Evolutionary conservation across 2,113 vertebrate species (phyloP), one percentile per base, ranked within the genome.

Genomic region (Apteryx mantelli): DNA sequence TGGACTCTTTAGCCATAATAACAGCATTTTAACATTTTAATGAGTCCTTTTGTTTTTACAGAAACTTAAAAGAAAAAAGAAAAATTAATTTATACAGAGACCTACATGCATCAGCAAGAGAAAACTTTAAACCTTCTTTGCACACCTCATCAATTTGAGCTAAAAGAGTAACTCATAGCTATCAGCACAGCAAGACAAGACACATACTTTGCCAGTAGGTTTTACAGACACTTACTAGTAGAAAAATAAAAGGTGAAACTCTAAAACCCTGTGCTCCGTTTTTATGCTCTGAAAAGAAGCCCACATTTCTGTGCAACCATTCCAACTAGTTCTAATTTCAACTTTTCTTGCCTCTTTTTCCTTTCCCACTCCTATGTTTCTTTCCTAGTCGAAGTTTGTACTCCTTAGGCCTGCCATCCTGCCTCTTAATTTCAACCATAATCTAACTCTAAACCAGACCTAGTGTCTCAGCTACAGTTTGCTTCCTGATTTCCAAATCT

Each of bases 101-200:
- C 50, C 17, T 86, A 82, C 68, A 75, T 0, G 0, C 60, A 83
- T 94, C 85, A 96, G 68, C 68, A 55, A 90, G 90, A 75, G 36
- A 25, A 92, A 60, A 20, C 30, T 91, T 88, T 64, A 81, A 82
- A 90, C 80, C 20, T 13, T 36, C 82, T 81, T 88, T 55, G 64
- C 64, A 86, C 42, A 96, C 50, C 80, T 94, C 88, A 95, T 94
- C 85, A 83, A 55, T 34, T 86, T 82, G 36, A 90, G 46, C 26
- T 71, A 65, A 69, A 89, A 86, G n/a, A 86, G 20, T 86, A 88
- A 64, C 61, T 38, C 36, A 38, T 38, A 38, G 36, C 36, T 38
- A 38, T 38, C 36, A 38, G 36, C 22, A 5, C 18, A 48, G 52
- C 32, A 80, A 93, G 68, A 91, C 53, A 95, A 88, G 66, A 65